A percentile compares a stretch with the other conserved stretches of the same genome.
Evolutionary conservation across 1,140 invertebrate genomes (phyloP).

Genomic region (Bradysia coprophila): DNA sequence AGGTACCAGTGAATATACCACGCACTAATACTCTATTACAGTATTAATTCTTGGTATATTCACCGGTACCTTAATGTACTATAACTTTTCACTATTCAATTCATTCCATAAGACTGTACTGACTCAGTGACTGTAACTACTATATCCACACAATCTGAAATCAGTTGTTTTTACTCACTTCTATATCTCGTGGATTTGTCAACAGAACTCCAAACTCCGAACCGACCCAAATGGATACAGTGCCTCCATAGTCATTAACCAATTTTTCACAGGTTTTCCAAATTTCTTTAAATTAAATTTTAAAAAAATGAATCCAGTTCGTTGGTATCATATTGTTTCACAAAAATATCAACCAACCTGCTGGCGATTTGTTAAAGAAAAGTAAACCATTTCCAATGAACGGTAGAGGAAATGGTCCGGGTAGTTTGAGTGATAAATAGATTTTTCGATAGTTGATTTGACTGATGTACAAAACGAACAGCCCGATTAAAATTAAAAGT

Average conservation of each 20-base stretch:
- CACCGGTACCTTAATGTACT: no score
- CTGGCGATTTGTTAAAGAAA: not conserved
- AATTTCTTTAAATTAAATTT: not conserved
- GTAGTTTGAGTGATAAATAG: not conserved
- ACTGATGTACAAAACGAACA: no score
- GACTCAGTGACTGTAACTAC: no score
- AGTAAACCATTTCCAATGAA: not conserved
- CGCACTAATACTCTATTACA: no score
- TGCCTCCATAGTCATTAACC: not conserved
- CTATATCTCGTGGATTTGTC: not conserved
- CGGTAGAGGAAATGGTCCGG: not conserved
- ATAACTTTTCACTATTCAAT: no score
- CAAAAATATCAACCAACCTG: not conserved
- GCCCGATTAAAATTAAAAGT: no score
- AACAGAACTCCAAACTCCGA: not conserved
- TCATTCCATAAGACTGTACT: no score
- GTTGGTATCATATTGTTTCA: not conserved
- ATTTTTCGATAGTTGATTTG: no score
- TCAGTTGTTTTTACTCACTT: not conserved
- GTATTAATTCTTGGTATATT: no score
- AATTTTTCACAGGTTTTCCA: not conserved
- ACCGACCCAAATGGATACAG: not conserved
- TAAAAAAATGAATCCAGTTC: not conserved
- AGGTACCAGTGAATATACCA: no score
- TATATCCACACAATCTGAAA: no score